phyloP scores from a whole-genome alignment of 2,113 vertebrate genomes.

The Colossoma macropomum region DNA sequence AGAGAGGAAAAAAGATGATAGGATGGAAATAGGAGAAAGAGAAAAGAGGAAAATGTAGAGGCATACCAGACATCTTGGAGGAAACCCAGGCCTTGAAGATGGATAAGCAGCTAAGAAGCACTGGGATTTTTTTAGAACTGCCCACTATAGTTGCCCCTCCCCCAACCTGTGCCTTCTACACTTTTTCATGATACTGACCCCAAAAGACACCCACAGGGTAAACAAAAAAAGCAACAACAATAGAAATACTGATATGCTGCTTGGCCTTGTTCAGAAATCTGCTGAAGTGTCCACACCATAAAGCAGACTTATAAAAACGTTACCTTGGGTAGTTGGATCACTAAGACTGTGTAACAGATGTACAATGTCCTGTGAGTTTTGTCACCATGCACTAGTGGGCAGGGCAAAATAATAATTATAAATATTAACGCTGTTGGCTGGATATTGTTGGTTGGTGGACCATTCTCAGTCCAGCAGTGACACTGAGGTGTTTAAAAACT shows the following conservation, averaged over 20 bases:
- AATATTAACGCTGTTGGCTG: no score
- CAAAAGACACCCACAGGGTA: neutral
- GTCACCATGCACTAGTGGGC: no score
- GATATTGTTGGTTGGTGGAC: no score
- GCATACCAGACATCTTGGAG: conserved; percentile 69
- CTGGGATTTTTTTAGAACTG: conserved; percentile 4
- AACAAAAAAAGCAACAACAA: neutral
- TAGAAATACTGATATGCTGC: neutral
- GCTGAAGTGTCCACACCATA: neutral
- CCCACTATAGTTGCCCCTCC: conserved; percentile 10
- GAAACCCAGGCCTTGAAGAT: conserved; percentile 57
- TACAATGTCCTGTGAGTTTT: no score
- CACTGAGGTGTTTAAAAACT: no score
- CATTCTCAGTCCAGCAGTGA: no score
- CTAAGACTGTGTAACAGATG: no score
- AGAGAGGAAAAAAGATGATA: neutral
- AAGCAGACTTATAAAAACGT: no score
- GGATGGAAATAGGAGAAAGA: neutral
- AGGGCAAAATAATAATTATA: no score
- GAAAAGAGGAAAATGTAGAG: neutral
- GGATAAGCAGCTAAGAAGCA: conserved; percentile 46
- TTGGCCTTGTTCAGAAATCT: neutral
- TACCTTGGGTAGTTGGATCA: no score
- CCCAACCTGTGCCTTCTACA: neutral
- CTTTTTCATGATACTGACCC: neutral